These are phyloP conservation scores for Gryllus longicercus DNA, from an alignment of 2,888 invertebrate genomes.

Conservation along the genomic window DNA sequence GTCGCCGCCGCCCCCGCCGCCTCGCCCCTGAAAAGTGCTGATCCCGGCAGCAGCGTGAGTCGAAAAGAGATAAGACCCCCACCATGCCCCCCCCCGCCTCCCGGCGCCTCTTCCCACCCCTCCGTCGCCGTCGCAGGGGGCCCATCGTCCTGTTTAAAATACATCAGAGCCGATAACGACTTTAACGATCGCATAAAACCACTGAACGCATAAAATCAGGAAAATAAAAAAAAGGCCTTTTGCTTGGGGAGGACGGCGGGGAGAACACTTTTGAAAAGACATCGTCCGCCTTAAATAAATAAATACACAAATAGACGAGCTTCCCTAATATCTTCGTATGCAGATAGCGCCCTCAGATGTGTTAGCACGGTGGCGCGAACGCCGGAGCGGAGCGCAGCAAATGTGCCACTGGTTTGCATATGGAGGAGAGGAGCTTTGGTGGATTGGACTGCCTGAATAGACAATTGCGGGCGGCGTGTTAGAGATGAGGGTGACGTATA, in stretches of 20 bases:
- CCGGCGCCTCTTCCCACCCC: not conserved
- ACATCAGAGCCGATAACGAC: slow-evolving; percentile 17
- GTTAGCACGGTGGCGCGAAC: no score
- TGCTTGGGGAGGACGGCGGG: not conserved
- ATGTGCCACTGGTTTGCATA: no score
- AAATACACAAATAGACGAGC: not conserved
- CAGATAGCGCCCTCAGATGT: no score
- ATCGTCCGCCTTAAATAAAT: not conserved
- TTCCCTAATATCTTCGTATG: not conserved
- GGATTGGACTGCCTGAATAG: no score
- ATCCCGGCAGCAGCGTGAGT: not conserved
- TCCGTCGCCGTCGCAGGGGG: not conserved
- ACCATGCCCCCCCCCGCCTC: not conserved
- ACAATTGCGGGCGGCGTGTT: no score
- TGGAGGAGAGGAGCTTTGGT: no score
- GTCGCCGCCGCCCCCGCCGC: not conserved
- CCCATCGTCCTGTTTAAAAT: slow-evolving; percentile 6
- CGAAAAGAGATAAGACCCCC: not conserved
- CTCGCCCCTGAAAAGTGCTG: not conserved
- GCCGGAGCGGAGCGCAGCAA: no score
- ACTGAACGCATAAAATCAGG: slow-evolving; percentile 4
- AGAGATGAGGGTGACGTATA: no score
- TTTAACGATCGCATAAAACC: slow-evolving; percentile 17
- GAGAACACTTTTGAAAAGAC: not conserved
- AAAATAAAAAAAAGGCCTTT: not conserved